These are phyloP conservation scores for Brachionus asplanchnoidis DNA, from an alignment of 1,140 invertebrate species.

Conservation along the genomic window DNA sequence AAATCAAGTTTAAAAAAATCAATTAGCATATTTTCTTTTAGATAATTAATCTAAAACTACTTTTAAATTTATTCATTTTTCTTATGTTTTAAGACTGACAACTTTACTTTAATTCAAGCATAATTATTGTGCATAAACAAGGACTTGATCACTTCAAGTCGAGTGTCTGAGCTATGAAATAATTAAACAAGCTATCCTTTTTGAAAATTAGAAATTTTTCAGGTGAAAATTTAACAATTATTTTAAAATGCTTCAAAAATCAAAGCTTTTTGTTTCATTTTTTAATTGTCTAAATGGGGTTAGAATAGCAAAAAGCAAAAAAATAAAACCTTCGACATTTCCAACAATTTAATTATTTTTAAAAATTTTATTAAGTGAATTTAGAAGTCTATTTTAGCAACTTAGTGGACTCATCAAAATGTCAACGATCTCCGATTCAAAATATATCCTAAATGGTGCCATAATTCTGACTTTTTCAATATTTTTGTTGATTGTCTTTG, in stretches of 20 bases:
- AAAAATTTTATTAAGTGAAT: neutral
- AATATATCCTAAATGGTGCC: constrained; percentile 5
- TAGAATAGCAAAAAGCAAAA: neutral
- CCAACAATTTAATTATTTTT: neutral
- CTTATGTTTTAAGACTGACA: too few species aligned
- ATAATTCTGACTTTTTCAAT: neutral
- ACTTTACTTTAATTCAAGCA: neutral
- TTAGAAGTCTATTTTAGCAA: neutral
- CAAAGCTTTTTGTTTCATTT: neutral
- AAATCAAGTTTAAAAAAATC: too few species aligned
- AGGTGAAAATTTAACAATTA: neutral
- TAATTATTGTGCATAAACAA: neutral
- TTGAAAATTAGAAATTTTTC: constrained; percentile 30
- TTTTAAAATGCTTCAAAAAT: neutral
- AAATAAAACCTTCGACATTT: neutral
- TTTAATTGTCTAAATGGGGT: neutral
- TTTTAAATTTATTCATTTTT: too few species aligned
- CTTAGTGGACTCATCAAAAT: neutral
- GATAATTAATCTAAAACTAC: too few species aligned
- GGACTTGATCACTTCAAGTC: neutral
- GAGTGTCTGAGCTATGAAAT: neutral
- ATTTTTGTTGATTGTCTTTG: neutral
- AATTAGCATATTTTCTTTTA: too few species aligned
- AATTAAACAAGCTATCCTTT: constrained; percentile 9
- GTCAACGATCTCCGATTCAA: neutral